Conservation (phyloP, 2,797 vertebrate genomes). For the Moxostoma hubbsi region DNA sequence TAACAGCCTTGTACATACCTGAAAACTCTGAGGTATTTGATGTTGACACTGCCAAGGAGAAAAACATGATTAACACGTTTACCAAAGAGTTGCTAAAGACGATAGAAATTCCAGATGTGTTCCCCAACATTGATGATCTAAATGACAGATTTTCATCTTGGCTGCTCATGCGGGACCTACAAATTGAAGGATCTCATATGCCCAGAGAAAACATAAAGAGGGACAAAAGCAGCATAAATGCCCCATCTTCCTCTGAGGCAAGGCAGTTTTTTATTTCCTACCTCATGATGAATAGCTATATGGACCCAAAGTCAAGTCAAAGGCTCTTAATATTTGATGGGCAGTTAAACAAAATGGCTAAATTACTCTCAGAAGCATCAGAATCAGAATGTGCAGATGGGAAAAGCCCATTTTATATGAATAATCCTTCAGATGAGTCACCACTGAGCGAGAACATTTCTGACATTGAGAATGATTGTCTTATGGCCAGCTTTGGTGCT, state of each 20-base stretch:
- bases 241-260: conserved; percentile 76
- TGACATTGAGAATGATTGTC: not conserved
- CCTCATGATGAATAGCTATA: conserved; percentile 92
- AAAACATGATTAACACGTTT: conserved; percentile 81
- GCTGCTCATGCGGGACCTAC: conserved; percentile 84
- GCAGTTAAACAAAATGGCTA: conserved; percentile 78
- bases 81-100: conserved; percentile 83
- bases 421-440: conserved; percentile 9
- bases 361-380: conserved; percentile 67
- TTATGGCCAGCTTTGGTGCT: not conserved
- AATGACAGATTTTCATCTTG: conserved; percentile 83
- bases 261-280: conserved; percentile 88
- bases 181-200: conserved; percentile 67
- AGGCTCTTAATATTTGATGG: conserved; percentile 89
- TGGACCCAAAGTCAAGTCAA: conserved; percentile 86
- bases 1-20: conserved; percentile 92
- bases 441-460: not conserved
- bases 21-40: conserved; percentile 87
- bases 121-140: conserved; percentile 80
- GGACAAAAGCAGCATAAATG: conserved; percentile 57
- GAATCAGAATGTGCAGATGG: conserved; percentile 42
- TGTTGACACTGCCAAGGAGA: conserved; percentile 76
- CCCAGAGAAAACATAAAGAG: conserved; percentile 61
- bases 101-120: conserved; percentile 83
- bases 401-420: conserved; percentile 39